Evolutionary conservation across 2,113 vertebrate genomes (phyloP), one percentile per base, ranked within the genome.

Genomic region (Oreocharis arfaki): DNA sequence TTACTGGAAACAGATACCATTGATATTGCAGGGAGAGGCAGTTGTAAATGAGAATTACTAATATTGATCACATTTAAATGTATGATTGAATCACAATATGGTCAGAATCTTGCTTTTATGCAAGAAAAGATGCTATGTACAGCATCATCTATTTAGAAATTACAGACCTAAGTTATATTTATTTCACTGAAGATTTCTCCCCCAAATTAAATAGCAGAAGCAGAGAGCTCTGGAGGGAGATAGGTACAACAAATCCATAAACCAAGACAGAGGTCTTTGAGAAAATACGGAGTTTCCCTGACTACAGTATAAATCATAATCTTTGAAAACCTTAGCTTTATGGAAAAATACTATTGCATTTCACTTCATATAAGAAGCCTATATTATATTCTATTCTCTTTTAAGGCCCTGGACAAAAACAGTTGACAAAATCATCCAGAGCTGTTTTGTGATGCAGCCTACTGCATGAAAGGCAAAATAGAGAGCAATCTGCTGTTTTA

Each of bases 401-500:
- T 96, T 86, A 96, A 97, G 97, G 79, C 91, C 94, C 88, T 93
- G 96, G 82, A 93, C 82, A 97, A 97, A 95, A 97, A 81, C 69
- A 97, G 91, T 95, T 96, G 90, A 87, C 71, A 95, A 96, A 97
- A 96, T 94, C 95, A 95, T 92, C 93, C 87, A 96, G 95, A 96
- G 81, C 47, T 97, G 79, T 93, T 97, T 97, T 96, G 67, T 93
- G 73, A 73, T 84, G 67, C 95, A 97, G 52, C 14, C 56, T 65
- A 64, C 94, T 85, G 75, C 81, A 95, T 87, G 88, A 94, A 93
- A 97, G 75, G 87, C 87, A 97, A 87, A 67, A 84, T 64, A 64
- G 88, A 95, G 95, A 96, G 81, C 93, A 97, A 97, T 98, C 91
- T 97, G 90, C 93, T 96, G 89, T 87, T 97, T 97, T 97, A 98